phyloP scores from a whole-genome alignment of 64 coral and sea anemone species.

The Montipora foliosa region DNA sequence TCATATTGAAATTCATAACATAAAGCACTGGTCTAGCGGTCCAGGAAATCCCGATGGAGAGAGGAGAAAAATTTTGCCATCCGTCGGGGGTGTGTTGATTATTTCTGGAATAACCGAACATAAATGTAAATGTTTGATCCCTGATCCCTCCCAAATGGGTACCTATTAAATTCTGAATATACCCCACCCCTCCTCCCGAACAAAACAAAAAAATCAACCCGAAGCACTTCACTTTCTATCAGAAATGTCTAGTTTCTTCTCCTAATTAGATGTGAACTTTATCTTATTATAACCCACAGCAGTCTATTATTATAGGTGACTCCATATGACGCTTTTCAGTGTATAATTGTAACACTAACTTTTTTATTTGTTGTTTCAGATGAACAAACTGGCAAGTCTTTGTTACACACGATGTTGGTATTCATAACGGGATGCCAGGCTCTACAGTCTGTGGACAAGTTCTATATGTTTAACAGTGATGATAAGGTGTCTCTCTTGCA shows the following conservation, averaged over 20 bases:
- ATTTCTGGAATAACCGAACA: background rate
- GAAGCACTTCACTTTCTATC: background rate
- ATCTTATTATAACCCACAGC: background rate
- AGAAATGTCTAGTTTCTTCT: constrained; percentile 12
- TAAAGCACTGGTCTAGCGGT: background rate
- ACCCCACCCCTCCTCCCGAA: constrained; percentile 11
- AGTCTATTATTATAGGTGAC: constrained; percentile 5
- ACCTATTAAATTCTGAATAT: constrained; percentile 12
- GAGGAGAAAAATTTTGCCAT: constrained; percentile 1
- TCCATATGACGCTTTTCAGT: background rate
- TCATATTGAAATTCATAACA: constrained; percentile 1
- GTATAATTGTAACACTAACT: constrained; percentile 11
- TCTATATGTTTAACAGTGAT: constrained; percentile 7
- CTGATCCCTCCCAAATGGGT: constrained; percentile 5
- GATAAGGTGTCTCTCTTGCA: constrained; percentile 15
- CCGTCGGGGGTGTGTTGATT: background rate
- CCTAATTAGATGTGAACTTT: constrained; percentile 13
- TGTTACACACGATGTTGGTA: constrained; percentile 5
- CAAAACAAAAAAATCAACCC: background rate
- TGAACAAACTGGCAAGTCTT: background rate
- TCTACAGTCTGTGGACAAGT: constrained; percentile 3
- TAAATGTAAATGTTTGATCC: constrained; percentile 1
- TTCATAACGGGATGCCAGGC: background rate
- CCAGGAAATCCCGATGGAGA: constrained; percentile 7
- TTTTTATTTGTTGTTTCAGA: constrained; percentile 14